Conservation (phyloP, 2,113 vertebrate genomes). For the Eulacestoma nigropectus region DNA sequence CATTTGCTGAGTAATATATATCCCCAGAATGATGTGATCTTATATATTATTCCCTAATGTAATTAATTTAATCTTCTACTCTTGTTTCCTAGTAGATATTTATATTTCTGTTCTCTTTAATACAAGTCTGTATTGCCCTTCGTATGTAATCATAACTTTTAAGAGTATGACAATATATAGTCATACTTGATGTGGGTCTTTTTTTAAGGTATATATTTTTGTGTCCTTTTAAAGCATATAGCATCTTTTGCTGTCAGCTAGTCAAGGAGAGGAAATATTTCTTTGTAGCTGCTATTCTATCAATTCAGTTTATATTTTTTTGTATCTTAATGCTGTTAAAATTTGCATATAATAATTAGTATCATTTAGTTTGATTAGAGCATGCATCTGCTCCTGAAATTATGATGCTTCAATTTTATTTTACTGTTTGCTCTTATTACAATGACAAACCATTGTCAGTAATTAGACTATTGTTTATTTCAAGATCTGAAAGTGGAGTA, state of each 20-base stretch:
- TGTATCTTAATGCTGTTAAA: neutral
- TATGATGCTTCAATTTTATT: neutral
- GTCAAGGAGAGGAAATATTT: neutral
- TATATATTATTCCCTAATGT: neutral
- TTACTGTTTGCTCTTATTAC: neutral
- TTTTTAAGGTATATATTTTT: neutral
- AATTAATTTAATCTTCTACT: neutral
- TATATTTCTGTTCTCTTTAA: neutral
- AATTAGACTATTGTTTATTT: constrained; percentile 56
- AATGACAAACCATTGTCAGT: neutral
- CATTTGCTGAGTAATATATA: neutral
- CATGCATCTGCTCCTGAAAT: constrained; percentile 19
- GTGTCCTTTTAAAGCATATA: neutral
- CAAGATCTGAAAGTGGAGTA: neutral
- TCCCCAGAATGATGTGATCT: neutral
- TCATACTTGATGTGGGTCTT: neutral
- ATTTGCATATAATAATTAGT: constrained; percentile 43
- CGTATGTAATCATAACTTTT: neutral
- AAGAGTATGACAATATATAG: neutral
- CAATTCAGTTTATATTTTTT: neutral
- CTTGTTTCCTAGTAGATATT: neutral
- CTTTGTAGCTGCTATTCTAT: neutral
- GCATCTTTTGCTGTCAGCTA: neutral
- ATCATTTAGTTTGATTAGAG: constrained; percentile 25
- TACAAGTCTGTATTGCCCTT: neutral